Base-by-base conservation (phyloP, 2,888 invertebrate species). In the Eupithecia vulgata region DNA sequence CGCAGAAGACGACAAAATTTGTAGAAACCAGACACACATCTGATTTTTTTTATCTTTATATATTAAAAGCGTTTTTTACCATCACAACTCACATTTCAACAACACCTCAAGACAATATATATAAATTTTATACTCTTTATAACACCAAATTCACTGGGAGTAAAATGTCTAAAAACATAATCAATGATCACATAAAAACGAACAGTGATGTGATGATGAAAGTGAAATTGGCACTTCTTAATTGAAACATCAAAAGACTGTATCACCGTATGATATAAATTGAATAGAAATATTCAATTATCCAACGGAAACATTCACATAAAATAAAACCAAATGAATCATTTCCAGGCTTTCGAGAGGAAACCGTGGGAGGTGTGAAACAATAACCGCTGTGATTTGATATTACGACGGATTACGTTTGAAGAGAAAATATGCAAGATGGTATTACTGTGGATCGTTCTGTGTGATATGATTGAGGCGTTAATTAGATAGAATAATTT, bases 301-400 rank as follows among this genome's bases (percentile, higher is more conserved):
- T 79, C 78, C 78, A 79, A 75, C 84, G 84, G 86, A 85, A 84
- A 81, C 79, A 82, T 67, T 75, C 67, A 34, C 81, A 85, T 79
- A 82, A 83, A 86, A 85, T 79, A 82, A 83, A 86, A 83, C 80
- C 82, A 83, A 85, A 87, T 87, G 84, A 88, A 85, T 88, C 82
- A 88, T 89, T 90, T 90, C 90, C 87, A 83, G 64, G 85, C 93
- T 93, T 93, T 93, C 92, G 87, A 89, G 86, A 84, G 83, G 88
- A 93, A 92, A 93, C 88, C 93, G 93, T 93, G 93, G 85, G 93
- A 93, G 81, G 75, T 67, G 67, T 76, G 71, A 77, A 88, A 91
- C 91, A 92, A 92, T 91, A 87, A 89, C 80, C 73, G 71, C 75
- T 65, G 65, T 76, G 75, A 64, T 61, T 35, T 67, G 71, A 69